Percentiles rank a stretch among this genome's conserved stretches.
Evolutionary conservation across 2,797 vertebrate species (phyloP).

Genomic region (Cichlasoma orientale): DNA sequence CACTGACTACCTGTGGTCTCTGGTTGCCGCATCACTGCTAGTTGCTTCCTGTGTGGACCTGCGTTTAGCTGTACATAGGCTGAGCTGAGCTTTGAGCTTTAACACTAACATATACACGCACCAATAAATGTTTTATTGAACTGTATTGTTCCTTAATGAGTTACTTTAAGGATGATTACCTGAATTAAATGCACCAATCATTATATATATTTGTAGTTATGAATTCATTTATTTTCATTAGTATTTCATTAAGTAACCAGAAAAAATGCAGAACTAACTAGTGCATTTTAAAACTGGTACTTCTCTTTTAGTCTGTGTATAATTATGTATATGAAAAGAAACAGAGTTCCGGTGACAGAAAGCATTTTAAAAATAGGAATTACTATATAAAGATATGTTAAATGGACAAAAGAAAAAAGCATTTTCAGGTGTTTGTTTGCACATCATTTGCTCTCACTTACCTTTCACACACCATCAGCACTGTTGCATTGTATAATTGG

Average conservation of each 20-base stretch:
- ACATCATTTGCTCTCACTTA: constrained; percentile 34
- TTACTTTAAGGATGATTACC: too few species aligned
- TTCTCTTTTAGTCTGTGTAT: constrained; percentile 8
- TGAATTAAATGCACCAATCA: neutral
- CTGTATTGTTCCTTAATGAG: neutral
- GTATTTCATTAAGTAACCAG: neutral
- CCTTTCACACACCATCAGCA: constrained; percentile 46
- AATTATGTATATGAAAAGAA: neutral
- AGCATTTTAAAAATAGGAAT: constrained; percentile 2
- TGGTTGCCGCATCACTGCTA: neutral
- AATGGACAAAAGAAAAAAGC: neutral
- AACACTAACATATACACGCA: too few species aligned
- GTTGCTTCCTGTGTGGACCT: neutral
- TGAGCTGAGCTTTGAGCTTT: too few species aligned
- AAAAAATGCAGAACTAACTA: neutral
- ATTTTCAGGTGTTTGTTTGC: constrained; percentile 41
- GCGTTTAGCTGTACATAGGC: too few species aligned
- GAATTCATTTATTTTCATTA: neutral
- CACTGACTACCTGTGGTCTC: neutral
- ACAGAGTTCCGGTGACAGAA: neutral
- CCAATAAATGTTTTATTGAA: neutral
- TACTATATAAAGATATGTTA: neutral
- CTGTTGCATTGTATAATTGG: constrained; percentile 53
- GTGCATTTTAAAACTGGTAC: neutral
- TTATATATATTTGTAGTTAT: neutral